phyloP scores from a whole-genome alignment of 2,888 invertebrate species.

The Pegoplata infirma region DNA sequence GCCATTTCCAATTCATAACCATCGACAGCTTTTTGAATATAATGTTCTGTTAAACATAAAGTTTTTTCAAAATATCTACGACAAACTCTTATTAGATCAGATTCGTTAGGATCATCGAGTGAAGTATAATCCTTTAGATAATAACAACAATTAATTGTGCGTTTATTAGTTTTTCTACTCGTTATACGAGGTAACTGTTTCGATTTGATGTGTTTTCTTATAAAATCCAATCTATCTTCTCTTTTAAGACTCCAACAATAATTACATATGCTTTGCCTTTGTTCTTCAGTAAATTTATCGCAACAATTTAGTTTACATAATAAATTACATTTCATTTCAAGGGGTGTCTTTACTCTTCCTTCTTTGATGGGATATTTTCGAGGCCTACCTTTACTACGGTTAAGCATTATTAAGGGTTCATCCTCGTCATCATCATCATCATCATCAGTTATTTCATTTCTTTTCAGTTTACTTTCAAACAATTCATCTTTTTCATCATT shows the following conservation, averaged over 20 bases:
- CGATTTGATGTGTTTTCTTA: neutral
- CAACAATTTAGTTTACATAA: constrained; percentile 52
- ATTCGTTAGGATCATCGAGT: neutral
- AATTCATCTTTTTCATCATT: constrained; percentile 15
- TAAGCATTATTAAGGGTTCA: constrained; percentile 7
- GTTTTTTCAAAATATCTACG: constrained; percentile 45
- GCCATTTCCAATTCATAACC: constrained; percentile 51
- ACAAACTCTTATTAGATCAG: constrained; percentile 38
- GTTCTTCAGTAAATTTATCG: constrained; percentile 36
- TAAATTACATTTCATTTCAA: constrained; percentile 21
- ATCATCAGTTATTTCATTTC: neutral
- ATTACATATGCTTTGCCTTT: constrained; percentile 39
- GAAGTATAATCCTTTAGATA: neutral
- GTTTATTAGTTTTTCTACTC: neutral
- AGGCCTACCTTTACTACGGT: neutral
- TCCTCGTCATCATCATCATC: constrained; percentile 14
- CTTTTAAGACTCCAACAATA: constrained; percentile 44
- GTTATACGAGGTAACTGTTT: neutral
- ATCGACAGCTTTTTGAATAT: constrained; percentile 17
- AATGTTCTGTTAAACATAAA: constrained; percentile 2
- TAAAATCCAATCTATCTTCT: neutral
- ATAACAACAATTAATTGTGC: constrained; percentile 10
- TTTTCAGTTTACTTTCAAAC: neutral
- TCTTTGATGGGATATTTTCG: neutral
- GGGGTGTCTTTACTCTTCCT: neutral